Base-by-base conservation (phyloP, 2,888 invertebrate genomes). In the Acronicta leporina region DNA sequence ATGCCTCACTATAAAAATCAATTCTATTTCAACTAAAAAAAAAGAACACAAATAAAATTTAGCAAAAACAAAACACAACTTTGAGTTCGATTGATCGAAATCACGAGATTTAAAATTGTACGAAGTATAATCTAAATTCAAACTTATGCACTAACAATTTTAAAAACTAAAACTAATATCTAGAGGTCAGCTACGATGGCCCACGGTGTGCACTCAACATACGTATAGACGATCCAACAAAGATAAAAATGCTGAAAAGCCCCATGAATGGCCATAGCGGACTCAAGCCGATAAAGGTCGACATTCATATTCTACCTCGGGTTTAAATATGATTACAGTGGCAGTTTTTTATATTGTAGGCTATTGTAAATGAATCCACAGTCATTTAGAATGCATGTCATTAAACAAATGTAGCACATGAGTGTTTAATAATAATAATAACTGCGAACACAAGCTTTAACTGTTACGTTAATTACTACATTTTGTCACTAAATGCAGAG, bases 31-130 rank as follows among this genome's bases (percentile, higher is more conserved):
- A 64, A 65, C 58, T 55, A 51, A 67, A 59, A 43, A 56, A 79
- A 64, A 75, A 74, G 51, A 64, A 72, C 69, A 78, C 67, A 80
- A 71, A 83, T 85, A 87, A 83, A 86, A 85, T 85, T 84, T 86
- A 63, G 73, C 75, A 85, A 87, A n/a, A 87, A 75, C 81, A 86
- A 83, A 87, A 86, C 83, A 79, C 79, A 82, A 82, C 80, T 62
- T 63, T 27, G 48, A 57, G 74, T 76, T 69, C 68, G 63, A 74
- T 59, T 63, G 69, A 71, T 75, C 65, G 68, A 76, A 68, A 63
- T 71, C 66, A 58, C 66, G 52, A 74, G 74, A 77, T 77, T 71
- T 60, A 47, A 65, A 49, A 64, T 64, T 65, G 47, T 56, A 69
- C 47, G 43, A 70, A 67, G 58, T 58, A 69, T 72, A 68, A 63